Evolutionary conservation across 2,113 vertebrate species (phyloP).

Genomic region (Phasianus colchicus): DNA sequence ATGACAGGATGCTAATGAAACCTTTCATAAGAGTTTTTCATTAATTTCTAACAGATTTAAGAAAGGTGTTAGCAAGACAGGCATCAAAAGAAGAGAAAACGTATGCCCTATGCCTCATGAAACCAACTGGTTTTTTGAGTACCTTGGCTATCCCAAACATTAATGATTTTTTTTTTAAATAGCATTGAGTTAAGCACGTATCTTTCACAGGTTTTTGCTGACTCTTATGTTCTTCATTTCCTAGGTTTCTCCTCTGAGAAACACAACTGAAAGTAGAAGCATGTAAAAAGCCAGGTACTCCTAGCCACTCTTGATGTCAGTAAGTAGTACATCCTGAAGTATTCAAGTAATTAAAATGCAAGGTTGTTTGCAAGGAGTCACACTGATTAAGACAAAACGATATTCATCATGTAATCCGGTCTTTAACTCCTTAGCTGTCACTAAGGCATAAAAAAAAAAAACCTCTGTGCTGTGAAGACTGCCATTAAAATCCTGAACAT

Average conservation of each 20-base stretch:
- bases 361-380: neutral
- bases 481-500: neutral
- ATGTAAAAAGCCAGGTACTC: neutral
- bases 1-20: neutral
- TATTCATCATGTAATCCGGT: neutral
- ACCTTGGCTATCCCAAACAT: neutral
- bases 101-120: fast-evolving
- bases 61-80: neutral
- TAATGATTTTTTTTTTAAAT: neutral
- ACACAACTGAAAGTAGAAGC: neutral
- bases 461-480: neutral
- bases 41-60: neutral
- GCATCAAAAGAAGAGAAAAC: fast-evolving
- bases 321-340: neutral
- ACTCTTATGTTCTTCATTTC: neutral
- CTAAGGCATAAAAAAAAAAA: neutral
- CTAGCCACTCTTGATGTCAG: neutral
- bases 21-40: neutral
- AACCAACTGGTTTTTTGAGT: neutral
- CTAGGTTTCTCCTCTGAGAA: neutral
- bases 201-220: neutral
- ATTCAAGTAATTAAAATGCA: neutral
- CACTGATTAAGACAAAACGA: neutral
- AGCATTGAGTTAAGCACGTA: neutral
- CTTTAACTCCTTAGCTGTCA: neutral